Percentiles rank a stretch among this genome's conserved stretches.
Conservation (phyloP, 1,140 invertebrate genomes). For the Atta texana region DNA sequence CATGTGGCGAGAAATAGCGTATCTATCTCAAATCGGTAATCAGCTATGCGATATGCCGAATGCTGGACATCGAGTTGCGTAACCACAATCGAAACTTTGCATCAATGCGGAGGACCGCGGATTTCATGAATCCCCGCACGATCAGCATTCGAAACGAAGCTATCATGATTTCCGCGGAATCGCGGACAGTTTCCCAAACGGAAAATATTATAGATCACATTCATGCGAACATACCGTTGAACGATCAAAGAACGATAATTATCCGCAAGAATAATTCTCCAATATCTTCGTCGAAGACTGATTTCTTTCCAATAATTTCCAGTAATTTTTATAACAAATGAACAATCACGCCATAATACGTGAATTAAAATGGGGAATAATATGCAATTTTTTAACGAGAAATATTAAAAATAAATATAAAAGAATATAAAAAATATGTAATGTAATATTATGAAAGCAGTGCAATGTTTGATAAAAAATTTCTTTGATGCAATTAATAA, state of each 20-base stretch:
- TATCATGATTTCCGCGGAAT: slow-evolving; percentile 46
- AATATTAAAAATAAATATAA: background rate
- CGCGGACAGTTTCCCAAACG: slow-evolving; percentile 23
- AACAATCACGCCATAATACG: background rate
- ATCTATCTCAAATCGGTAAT: slow-evolving; percentile 67
- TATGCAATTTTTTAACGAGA: background rate
- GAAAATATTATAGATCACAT: background rate
- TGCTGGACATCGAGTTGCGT: slow-evolving; percentile 68
- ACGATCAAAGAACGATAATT: slow-evolving; percentile 36
- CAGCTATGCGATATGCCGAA: slow-evolving; percentile 58
- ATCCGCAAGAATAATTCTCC: slow-evolving; percentile 19
- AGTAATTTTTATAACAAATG: background rate
- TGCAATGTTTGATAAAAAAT: slow-evolving; percentile 46
- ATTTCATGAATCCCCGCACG: slow-evolving; percentile 73
- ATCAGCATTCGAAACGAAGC: slow-evolving; percentile 66
- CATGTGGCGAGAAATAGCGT: slow-evolving; percentile 35
- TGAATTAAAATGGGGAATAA: background rate
- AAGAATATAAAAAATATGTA: background rate
- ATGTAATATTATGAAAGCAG: background rate
- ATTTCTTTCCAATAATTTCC: background rate
- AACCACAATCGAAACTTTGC: slow-evolving; percentile 75
- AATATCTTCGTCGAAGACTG: too few species aligned
- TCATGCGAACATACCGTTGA: background rate
- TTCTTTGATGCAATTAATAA: slow-evolving; percentile 65
- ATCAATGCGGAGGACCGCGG: slow-evolving; percentile 73